Evolutionary conservation across 2,797 vertebrate species (phyloP), one percentile per base, ranked within the genome.

Genomic region (Cephalopachus bancanus): DNA sequence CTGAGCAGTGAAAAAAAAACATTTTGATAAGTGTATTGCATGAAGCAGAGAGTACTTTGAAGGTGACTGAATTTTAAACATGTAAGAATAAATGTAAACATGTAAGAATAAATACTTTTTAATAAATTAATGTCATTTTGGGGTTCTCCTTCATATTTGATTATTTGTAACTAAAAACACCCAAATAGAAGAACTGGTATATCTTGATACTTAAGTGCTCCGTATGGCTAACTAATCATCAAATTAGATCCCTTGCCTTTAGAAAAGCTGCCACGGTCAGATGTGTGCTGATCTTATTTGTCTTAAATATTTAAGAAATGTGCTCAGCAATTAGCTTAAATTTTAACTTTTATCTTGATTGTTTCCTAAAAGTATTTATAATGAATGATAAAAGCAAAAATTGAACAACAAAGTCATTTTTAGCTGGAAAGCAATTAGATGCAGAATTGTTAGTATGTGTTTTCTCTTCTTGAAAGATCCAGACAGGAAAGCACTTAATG

Each of bases 321-420:
- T 85, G 19, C 59, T 92, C 10, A 37, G 60, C 71, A 93, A 64
- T 69, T 87, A 30, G 30, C 65, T 94, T 93, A 57, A 76, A 57
- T 72, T 94, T 93, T 78, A 78, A 94, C 83, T 10, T 91, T 91
- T 85, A 55, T 65, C 53, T 84, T 75, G 28, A n/a, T 87, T 88
- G 53, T 87, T 71, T 94, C 64, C 33, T 96, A 60, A 81, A 65
- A 10, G 0, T 84, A 51, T 57, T 16, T 80, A 62, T 78, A 67
- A 11, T 95, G 67, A 33, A 51, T 93, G 79, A 16, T 69, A 72
- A 89, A 91, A 89, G 17, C 20, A 57, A 37, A 89, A 75, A 96
- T 44, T 89, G 57, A 92, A 92, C 87, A 89, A 64, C 49, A 57
- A 94, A 96, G n/a, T 79, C 24, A 72, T 89, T 81, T 95, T 94